These are phyloP conservation scores for Ormyrus rosae DNA, from an alignment of 2,888 invertebrate species.

Conservation along the genomic window DNA sequence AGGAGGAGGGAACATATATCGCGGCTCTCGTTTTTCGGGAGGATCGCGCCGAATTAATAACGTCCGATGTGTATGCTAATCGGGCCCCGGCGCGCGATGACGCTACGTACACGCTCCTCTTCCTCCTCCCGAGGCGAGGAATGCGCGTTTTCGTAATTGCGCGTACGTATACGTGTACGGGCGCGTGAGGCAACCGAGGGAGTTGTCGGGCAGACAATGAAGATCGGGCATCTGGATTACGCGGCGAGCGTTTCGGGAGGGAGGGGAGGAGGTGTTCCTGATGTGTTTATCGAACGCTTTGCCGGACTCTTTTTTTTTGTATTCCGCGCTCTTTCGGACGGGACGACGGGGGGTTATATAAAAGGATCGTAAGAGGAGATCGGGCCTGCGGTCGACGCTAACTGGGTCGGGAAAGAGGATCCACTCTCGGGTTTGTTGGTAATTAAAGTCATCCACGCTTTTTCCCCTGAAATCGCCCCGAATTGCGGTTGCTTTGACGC, in stretches of 20 bases:
- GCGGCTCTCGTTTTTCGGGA: too few relatives aligned
- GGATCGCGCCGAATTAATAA: conserved; percentile 9
- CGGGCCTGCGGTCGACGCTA: neutral
- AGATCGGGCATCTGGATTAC: conserved; percentile 51
- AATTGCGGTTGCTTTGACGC: too few relatives aligned
- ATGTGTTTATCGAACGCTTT: conserved; percentile 30
- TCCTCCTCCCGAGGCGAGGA: neutral
- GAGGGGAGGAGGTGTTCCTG: neutral
- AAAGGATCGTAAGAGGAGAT: conserved; percentile 17
- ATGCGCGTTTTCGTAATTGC: conserved; percentile 42
- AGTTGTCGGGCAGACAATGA: conserved; percentile 30
- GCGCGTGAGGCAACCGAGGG: conserved; percentile 22
- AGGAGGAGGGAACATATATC: neutral
- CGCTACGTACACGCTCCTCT: too few relatives aligned
- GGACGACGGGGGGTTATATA: conserved; percentile 7
- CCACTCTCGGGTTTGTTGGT: neutral
- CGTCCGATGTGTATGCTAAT: neutral
- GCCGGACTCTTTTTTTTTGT: neutral
- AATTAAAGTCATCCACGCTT: too few relatives aligned
- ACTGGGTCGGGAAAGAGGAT: conserved; percentile 32
- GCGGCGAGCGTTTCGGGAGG: conserved; percentile 16
- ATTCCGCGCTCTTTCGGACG: neutral
- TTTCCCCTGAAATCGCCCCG: too few relatives aligned
- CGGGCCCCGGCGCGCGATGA: neutral
- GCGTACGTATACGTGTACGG: neutral